Evolutionary conservation across 2,797 vertebrate genomes (phyloP), one percentile per base, ranked within the genome.

Genomic region (Enteromius viviparus): DNA sequence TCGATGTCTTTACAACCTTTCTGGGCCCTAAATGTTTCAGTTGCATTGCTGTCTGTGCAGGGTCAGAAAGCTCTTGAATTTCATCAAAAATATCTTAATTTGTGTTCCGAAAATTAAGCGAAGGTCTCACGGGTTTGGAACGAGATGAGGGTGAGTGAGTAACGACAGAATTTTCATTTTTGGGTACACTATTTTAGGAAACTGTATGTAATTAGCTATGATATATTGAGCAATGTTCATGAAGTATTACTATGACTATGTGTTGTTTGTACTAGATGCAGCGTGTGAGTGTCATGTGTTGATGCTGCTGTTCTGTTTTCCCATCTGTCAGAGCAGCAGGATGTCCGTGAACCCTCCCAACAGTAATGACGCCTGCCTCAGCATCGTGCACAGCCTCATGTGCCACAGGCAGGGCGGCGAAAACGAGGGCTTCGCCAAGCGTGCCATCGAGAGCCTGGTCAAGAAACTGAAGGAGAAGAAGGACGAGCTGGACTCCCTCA

Each of bases 381-480:
- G 95, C 90, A 94, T 96, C 72, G 95, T 96, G 86, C 96, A 95
- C 93, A 96, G 96, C 89, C 92, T 96, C 69, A 93, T 96, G 96
- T 96, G 96, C 92, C 96, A 96, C 89, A 91, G 95, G 87, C 96
- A 96, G 89, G 95, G 96, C 0, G 95, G 95, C 1, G 95, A 96
- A 87, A 96, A 94, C 21, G 96, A 96, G 87, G 92, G 93, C 89
- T 96, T 95, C 0, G 94, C 96, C 88, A 95, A 95, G 83, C 91
- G 96, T 0, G 96, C 96, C 88, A 96, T 96, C n/a, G 95, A 96
- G 92, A 96, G 96, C 89, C 90, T 96, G 49, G 94, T 96, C 9
- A 96, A 95, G 92, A 96, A 96, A 89, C 94, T 96, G 45, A 96
- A 95, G 91, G 96, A 96, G 91, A 96, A 95, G 87, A 95, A 95